Evolutionary conservation across 2,113 vertebrate genomes (phyloP).

Genomic region (Abramis brama): DNA sequence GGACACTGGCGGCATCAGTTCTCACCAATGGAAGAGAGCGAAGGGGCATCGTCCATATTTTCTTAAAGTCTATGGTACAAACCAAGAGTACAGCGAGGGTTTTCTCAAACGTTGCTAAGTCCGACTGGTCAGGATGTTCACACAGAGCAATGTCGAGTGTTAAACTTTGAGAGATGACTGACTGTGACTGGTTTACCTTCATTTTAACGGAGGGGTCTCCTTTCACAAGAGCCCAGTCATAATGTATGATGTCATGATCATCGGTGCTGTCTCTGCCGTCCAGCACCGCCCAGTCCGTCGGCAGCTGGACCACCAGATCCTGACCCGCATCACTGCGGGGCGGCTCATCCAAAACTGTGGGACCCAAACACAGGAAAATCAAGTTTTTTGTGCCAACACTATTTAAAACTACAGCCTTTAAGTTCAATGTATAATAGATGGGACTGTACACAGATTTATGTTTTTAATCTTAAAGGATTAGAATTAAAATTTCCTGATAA

Average conservation of each 20-base stretch:
- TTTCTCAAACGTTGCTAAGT: not conserved
- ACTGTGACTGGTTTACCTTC: constrained; percentile 78
- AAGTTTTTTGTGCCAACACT: not conserved
- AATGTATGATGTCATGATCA: constrained; percentile 83
- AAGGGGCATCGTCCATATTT: too few species aligned
- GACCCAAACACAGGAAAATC: not conserved
- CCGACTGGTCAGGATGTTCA: not conserved
- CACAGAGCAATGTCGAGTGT: not conserved
- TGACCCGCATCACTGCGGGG: constrained; percentile 87
- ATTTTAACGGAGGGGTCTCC: constrained; percentile 84
- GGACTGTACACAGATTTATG: too few species aligned
- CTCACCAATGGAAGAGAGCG: too few species aligned
- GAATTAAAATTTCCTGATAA: too few species aligned
- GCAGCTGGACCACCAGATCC: constrained; percentile 89
- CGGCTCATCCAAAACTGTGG: constrained; percentile 81
- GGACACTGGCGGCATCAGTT: too few species aligned
- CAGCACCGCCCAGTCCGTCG: constrained; percentile 87
- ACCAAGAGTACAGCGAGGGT: not conserved
- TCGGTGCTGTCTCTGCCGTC: constrained; percentile 92
- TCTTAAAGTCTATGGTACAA: not conserved
- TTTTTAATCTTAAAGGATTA: too few species aligned
- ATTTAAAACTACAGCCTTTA: too few species aligned
- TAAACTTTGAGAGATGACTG: not conserved
- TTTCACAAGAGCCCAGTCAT: constrained; percentile 86
- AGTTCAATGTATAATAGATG: too few species aligned